A percentile compares a stretch with the other conserved stretches of the same genome.
phyloP scores from a whole-genome alignment of 2,113 vertebrate genomes.

The Austrofundulus limnaeus region DNA sequence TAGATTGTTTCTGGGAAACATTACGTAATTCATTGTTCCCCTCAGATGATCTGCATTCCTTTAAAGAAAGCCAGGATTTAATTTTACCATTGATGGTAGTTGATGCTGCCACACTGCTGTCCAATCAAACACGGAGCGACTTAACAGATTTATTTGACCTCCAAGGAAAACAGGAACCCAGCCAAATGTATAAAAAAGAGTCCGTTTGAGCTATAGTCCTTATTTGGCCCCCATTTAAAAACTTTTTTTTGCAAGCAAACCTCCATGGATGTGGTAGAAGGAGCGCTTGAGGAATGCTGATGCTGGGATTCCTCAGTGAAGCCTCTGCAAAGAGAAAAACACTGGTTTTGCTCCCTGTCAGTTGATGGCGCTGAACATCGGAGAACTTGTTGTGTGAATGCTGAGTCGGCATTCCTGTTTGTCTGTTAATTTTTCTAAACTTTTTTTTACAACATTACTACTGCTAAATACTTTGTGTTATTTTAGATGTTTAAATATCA shows the following conservation, averaged over 20 bases:
- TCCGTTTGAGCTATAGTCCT: constrained; percentile 61
- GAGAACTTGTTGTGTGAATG: not conserved
- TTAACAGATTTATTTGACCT: constrained; percentile 41
- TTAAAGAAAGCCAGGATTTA: not conserved
- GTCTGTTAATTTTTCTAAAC: too few relatives aligned
- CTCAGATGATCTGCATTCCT: not conserved
- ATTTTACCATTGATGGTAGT: constrained; percentile 6
- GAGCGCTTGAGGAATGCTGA: constrained; percentile 61
- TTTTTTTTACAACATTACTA: too few relatives aligned
- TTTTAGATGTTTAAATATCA: too few relatives aligned
- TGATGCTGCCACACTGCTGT: constrained; percentile 18
- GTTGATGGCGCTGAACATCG: constrained; percentile 27
- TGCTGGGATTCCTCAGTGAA: constrained; percentile 47
- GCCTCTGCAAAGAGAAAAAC: constrained; percentile 55
- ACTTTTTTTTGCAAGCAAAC: constrained; percentile 66
- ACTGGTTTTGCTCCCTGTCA: constrained; percentile 50
- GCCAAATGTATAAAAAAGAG: constrained; percentile 36
- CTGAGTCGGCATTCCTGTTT: too few relatives aligned
- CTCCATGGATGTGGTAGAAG: constrained; percentile 58
- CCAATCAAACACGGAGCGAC: constrained; percentile 22
- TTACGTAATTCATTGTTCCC: constrained; percentile 12
- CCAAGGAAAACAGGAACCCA: constrained; percentile 66
- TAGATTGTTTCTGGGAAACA: constrained; percentile 15
- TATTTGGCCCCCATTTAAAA: constrained; percentile 67
- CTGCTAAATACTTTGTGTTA: too few relatives aligned